Conservation (phyloP, 2,797 vertebrate genomes). For the Pangasius larnaudii region DNA sequence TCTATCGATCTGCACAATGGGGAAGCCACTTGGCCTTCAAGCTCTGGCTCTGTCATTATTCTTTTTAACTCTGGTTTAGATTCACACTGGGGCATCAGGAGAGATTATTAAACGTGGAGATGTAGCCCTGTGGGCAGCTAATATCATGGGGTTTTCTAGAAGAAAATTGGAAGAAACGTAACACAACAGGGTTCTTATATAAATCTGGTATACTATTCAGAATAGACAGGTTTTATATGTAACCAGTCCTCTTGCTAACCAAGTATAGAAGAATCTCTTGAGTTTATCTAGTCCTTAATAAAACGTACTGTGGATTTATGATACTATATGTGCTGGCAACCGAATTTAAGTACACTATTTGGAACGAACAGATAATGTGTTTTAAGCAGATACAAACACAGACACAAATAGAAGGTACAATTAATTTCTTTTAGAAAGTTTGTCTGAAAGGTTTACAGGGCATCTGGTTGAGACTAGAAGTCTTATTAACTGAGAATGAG, state of each 20-base stretch:
- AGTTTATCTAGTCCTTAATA: not conserved
- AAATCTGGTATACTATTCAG: not conserved
- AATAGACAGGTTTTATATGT: not conserved
- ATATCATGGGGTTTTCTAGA: not conserved
- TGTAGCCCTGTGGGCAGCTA: slow-evolving; percentile 8
- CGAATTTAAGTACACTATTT: not conserved
- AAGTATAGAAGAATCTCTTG: not conserved
- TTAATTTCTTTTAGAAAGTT: not conserved
- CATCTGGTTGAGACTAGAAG: not conserved
- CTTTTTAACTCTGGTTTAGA: slow-evolving; percentile 51
- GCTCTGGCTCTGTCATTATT: slow-evolving; percentile 71
- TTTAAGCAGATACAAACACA: not conserved
- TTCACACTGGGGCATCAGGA: slow-evolving; percentile 25
- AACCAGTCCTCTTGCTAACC: not conserved
- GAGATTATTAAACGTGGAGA: slow-evolving; percentile 17
- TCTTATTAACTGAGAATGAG: not conserved
- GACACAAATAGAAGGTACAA: not conserved
- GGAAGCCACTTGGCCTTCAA: slow-evolving; percentile 50
- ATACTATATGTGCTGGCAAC: not conserved
- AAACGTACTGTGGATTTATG: not conserved
- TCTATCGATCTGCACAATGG: slow-evolving; percentile 28
- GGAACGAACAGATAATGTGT: not conserved
- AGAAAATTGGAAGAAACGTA: not conserved
- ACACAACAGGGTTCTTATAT: not conserved
- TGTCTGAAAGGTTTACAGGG: not conserved